Evolutionary conservation across 2,113 vertebrate genomes (phyloP), one percentile per base, ranked within the genome.

Genomic region (Pelodiscus sinensis): DNA sequence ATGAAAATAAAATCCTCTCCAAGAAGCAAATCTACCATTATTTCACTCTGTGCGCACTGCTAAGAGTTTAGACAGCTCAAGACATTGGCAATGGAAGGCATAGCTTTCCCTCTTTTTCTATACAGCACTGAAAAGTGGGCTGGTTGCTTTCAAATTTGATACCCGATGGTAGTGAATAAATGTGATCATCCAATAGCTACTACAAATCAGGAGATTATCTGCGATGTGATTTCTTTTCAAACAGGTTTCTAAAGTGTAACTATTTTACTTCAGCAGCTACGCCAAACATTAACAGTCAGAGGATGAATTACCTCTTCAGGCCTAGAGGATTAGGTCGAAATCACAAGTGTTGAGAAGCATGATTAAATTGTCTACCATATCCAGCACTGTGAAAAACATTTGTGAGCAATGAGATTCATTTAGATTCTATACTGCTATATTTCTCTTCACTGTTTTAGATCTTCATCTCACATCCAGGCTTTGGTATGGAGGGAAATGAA

Each of bases 301-400:
- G 24, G 4, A 57, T 0, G 19, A 77, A 21, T 52, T 7, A 44
- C 15, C 4, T 35, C 25, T 87, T 94, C 54, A 35, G 52, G 86
- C 24, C 38, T 77, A 44, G n/a, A 88, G 86, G 86, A 52, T 57
- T 2, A 82, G 25, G 52, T 90, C 73, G 18, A 27, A 56, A 56
- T 87, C 38, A 73, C 81, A 52, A 77, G 71, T 0, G 1, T 16
- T 27, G 0, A 15, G 58, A 91, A 91, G 68, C 2, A 0, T 54
- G 50, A 94, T 27, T 2, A 0, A 75, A 82, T 80, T 25, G 87
- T 60, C 24, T 27, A 16, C 56, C 29, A 71, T 87, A 77, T 89
- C 18, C 75, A 83, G n/a, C 38, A 9, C 5, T 0, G 29, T 12
- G 56, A 73, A 52, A 60, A 50, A 51, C 5, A 57, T 82, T 80